These are phyloP conservation scores for Silurus glanis DNA, from an alignment of 2,113 vertebrate species.

Conservation along the genomic window DNA sequence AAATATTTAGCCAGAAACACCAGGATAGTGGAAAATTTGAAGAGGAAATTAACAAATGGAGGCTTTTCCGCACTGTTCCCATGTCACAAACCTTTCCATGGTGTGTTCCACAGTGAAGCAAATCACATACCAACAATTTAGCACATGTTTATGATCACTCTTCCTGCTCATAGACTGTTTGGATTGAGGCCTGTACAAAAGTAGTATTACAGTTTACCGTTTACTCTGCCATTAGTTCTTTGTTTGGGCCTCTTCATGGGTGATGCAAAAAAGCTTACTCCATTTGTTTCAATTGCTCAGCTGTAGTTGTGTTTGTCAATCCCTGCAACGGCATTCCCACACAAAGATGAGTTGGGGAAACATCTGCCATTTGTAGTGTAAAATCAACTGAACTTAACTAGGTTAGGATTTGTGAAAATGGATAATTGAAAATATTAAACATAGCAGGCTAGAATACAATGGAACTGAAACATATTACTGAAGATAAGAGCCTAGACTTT, in stretches of 20 bases:
- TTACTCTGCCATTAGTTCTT: background rate
- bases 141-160: constrained; percentile 21
- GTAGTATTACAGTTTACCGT: background rate
- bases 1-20: background rate
- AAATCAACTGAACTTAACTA: background rate
- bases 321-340: background rate
- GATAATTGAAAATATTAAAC: background rate
- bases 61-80: background rate
- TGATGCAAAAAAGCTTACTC: background rate
- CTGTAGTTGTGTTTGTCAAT: constrained; percentile 14
- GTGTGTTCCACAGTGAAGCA: background rate
- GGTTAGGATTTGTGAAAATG: constrained; percentile 9
- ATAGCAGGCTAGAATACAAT: background rate
- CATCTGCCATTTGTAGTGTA: background rate
- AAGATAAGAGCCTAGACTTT: background rate
- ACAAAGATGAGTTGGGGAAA: background rate
- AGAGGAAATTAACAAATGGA: background rate
- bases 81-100: background rate
- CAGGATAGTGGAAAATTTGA: background rate
- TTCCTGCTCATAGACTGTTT: constrained; percentile 13
- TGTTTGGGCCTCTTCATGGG: background rate
- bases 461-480: background rate
- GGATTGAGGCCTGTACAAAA: constrained; percentile 25
- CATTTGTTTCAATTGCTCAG: constrained; percentile 12
- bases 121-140: background rate